These are phyloP conservation scores for Drosophila suzukii DNA, from an alignment of 1,140 invertebrate genomes.

Conservation along the genomic window DNA sequence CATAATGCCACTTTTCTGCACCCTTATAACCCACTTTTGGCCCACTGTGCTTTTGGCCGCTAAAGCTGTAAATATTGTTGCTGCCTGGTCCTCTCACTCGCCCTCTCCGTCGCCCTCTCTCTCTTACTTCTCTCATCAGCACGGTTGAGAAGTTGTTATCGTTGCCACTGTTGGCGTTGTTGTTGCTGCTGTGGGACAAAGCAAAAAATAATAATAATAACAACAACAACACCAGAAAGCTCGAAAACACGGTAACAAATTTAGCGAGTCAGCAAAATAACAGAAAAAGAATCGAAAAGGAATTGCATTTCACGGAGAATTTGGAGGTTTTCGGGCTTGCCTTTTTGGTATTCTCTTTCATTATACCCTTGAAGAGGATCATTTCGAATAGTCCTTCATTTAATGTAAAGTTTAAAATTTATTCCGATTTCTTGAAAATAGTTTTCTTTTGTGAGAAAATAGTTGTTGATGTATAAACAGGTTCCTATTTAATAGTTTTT, in stretches of 20 bases:
- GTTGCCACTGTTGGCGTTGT: constrained; percentile 55
- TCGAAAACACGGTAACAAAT: constrained; percentile 75
- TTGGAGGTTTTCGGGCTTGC: constrained; percentile 54
- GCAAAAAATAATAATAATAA: constrained; percentile 51
- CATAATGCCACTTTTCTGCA: no score
- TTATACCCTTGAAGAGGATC: constrained; percentile 10
- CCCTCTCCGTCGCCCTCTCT: constrained; percentile 11
- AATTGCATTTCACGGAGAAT: constrained; percentile 79
- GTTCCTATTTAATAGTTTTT: no score
- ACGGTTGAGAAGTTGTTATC: constrained; percentile 77
- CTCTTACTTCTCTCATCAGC: constrained; percentile 45
- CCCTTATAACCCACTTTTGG: neutral
- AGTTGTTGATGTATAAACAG: no score
- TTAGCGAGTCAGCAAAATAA: constrained; percentile 72
- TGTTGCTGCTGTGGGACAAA: constrained; percentile 45
- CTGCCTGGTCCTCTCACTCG: constrained; percentile 45
- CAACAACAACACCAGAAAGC: constrained; percentile 55
- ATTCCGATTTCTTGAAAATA: no score
- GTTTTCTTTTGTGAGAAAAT: no score
- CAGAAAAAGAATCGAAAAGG: constrained; percentile 72
- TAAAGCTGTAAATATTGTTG: constrained; percentile 80
- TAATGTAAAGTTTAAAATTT: no score
- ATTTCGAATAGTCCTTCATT: neutral
- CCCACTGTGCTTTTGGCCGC: constrained; percentile 66
- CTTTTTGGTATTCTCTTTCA: constrained; percentile 27